Conservation (phyloP, 1,140 invertebrate genomes). For the Diabrotica undecimpunctata region DNA sequence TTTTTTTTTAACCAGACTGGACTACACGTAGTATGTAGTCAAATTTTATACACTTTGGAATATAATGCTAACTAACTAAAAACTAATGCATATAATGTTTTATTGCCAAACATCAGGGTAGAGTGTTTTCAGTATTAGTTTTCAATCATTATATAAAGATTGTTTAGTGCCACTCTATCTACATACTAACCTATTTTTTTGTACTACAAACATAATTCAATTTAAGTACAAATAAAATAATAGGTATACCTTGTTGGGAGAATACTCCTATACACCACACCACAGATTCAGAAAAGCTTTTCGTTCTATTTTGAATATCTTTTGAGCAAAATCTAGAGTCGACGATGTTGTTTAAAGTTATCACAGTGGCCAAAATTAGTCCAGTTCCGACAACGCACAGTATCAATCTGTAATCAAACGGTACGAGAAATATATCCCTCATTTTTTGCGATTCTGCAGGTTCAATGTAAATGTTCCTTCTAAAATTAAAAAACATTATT, state of each 20-base stretch:
- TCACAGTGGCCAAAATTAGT: slow-evolving; percentile 48
- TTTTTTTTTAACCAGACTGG: too few species aligned
- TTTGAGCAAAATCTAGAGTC: slow-evolving; percentile 17
- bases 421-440: slow-evolving; percentile 60
- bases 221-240: too few species aligned
- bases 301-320: background rate
- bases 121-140: too few species aligned
- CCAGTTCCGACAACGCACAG: slow-evolving; percentile 53
- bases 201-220: too few species aligned
- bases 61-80: too few species aligned
- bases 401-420: slow-evolving; percentile 55
- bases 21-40: too few species aligned
- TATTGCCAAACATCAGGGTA: too few species aligned
- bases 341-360: slow-evolving; percentile 46
- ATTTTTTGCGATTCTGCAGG: slow-evolving; percentile 57
- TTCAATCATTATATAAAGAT: too few species aligned
- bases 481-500: slow-evolving; percentile 34
- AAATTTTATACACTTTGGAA: too few species aligned
- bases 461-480: slow-evolving; percentile 62
- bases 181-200: too few species aligned
- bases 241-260: slow-evolving; percentile 7
- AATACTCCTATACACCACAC: slow-evolving; percentile 56
- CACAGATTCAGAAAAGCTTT: slow-evolving; percentile 50
- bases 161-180: too few species aligned
- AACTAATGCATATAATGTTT: too few species aligned